phyloP scores from a whole-genome alignment of 2,797 vertebrate species.

The Pangasius mekongensis region DNA sequence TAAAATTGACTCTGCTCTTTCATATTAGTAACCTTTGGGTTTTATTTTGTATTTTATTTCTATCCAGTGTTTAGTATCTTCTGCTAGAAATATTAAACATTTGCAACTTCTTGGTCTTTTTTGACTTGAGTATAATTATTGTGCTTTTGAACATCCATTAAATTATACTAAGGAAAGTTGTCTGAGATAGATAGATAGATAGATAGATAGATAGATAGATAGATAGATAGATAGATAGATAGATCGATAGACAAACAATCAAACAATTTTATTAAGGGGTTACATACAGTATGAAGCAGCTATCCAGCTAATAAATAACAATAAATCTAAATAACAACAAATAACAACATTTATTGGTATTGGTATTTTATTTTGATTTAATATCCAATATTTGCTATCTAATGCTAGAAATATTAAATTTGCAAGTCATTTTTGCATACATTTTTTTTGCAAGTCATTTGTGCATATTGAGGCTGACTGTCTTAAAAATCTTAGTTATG shows the following conservation, averaged over 20 bases:
- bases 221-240: not conserved
- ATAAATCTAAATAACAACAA: not conserved
- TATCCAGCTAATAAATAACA: not conserved
- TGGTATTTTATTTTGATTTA: too few species aligned
- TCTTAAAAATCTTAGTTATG: too few species aligned
- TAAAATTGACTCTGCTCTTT: not conserved
- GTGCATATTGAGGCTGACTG: too few species aligned
- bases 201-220: too few species aligned
- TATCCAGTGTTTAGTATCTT: not conserved
- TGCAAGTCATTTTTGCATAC: not conserved
- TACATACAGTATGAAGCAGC: not conserved
- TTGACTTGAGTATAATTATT: not conserved
- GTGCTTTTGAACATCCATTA: not conserved
- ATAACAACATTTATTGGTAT: too few species aligned
- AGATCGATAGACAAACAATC: not conserved
- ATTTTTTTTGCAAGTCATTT: not conserved
- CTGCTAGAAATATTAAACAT: not conserved
- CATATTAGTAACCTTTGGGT: not conserved
- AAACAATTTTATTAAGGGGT: not conserved
- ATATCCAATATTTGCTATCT: not conserved
- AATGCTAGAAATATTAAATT: not conserved
- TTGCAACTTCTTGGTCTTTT: not conserved
- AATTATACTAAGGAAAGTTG: not conserved
- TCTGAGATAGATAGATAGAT: not conserved
- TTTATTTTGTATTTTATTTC: not conserved